A percentile compares a stretch with the other conserved stretches of the same genome.
Evolutionary conservation across 2,797 vertebrate species (phyloP).

Genomic region (Chelonia mydas): DNA sequence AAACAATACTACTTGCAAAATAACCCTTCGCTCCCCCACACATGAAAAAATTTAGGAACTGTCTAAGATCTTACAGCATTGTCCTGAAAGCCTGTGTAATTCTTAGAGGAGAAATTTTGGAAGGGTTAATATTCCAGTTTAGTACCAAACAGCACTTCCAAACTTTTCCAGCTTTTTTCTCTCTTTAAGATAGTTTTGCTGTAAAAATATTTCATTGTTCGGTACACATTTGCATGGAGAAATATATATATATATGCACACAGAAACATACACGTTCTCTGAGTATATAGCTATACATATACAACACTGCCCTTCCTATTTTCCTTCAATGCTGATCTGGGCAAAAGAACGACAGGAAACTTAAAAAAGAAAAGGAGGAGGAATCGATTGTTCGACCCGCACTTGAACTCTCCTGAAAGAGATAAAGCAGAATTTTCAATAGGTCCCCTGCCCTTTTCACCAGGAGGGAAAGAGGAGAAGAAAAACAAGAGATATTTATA

Average conservation of each 20-base stretch:
- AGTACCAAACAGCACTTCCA: constrained; percentile 9
- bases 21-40: not conserved
- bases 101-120: constrained; percentile 14
- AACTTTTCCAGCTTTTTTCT: constrained; percentile 47
- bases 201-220: not conserved
- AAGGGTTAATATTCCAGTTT: constrained; percentile 49
- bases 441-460: constrained; percentile 89
- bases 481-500: constrained; percentile 91
- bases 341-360: constrained; percentile 95
- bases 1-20: constrained; percentile 33
- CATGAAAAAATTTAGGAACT: constrained; percentile 40
- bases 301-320: constrained; percentile 89
- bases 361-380: constrained; percentile 92
- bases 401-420: constrained; percentile 95
- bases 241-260: rapidly evolving
- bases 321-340: constrained; percentile 91
- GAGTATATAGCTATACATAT: constrained; percentile 83
- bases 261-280: not conserved
- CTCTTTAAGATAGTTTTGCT: constrained; percentile 12
- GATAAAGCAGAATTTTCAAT: constrained; percentile 91
- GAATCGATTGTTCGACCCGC: constrained; percentile 96
- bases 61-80: constrained; percentile 19
- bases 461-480: constrained; percentile 87
- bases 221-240: rapidly evolving
- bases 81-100: constrained; percentile 49